Conservation (phyloP, 2,888 invertebrate species). For the Pocota personata region DNA sequence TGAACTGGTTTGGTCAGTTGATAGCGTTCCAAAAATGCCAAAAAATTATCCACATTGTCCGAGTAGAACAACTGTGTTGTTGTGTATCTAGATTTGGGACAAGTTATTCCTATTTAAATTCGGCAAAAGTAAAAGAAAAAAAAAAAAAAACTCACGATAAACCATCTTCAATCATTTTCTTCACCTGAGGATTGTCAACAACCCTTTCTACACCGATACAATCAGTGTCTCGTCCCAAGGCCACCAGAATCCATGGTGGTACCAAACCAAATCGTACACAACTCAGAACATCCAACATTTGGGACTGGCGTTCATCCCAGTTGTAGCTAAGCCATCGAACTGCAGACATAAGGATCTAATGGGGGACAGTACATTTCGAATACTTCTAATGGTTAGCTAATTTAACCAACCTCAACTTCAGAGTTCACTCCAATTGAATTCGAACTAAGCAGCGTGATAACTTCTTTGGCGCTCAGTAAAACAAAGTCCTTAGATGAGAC, state of each 20-base stretch:
- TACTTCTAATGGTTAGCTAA: neutral
- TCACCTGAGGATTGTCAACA: conserved; percentile 87
- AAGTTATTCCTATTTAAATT: neutral
- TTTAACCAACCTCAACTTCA: conserved; percentile 82
- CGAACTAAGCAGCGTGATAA: conserved; percentile 87
- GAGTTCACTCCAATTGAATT: conserved; percentile 90
- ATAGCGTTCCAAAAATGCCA: conserved; percentile 88
- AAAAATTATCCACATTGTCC: conserved; percentile 88
- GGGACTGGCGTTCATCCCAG: conserved; percentile 86
- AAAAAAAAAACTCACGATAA: conserved; percentile 86
- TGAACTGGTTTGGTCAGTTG: conserved; percentile 88
- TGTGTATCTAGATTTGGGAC: conserved; percentile 85
- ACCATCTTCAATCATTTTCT: conserved; percentile 91
- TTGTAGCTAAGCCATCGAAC: conserved; percentile 90
- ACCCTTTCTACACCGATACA: conserved; percentile 89
- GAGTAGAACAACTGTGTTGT: conserved; percentile 91
- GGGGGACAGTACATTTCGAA: conserved; percentile 49
- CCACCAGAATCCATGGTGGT: conserved; percentile 91
- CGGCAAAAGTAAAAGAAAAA: too few relatives aligned
- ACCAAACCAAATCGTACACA: conserved; percentile 91
- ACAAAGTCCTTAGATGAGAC: conserved; percentile 90
- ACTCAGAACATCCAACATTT: conserved; percentile 86
- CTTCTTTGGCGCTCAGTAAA: conserved; percentile 86
- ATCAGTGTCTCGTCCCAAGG: conserved; percentile 89
- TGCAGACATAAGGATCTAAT: conserved; percentile 89